Conservation (phyloP, 92 coral and sea anemone species). For the Phenganax stokvisi region DNA sequence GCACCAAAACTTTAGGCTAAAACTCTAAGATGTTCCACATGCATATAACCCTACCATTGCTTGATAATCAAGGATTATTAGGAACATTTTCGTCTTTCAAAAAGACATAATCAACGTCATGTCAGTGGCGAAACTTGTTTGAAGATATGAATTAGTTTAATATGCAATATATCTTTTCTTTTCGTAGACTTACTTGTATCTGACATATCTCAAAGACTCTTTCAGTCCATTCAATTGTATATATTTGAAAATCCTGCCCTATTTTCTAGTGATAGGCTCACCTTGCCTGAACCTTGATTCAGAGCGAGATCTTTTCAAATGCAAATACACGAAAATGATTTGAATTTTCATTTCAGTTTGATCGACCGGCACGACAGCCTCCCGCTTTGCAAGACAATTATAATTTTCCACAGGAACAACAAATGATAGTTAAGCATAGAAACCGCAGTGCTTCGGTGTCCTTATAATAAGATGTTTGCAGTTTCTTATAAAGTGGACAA, state of each 20-base stretch:
- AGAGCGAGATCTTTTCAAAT: constrained; percentile 7
- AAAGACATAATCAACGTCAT: background rate
- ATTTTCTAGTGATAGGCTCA: background rate
- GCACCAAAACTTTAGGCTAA: background rate
- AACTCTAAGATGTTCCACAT: background rate
- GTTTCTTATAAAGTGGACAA: background rate
- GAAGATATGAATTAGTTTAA: background rate
- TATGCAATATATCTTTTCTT: background rate
- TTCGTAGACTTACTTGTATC: background rate
- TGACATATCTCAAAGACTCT: background rate
- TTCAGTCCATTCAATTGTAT: constrained; percentile 12
- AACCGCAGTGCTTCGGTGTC: background rate
- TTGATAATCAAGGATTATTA: background rate
- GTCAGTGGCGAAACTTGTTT: background rate
- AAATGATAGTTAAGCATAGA: background rate
- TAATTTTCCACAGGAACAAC: background rate
- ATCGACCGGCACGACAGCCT: background rate
- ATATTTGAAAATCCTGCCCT: background rate
- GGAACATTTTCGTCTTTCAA: background rate
- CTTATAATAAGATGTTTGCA: background rate
- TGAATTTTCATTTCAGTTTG: background rate
- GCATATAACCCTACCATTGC: background rate
- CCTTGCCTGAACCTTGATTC: background rate
- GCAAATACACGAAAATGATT: constrained; percentile 1
- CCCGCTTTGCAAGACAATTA: constrained; percentile 13